These are phyloP conservation scores for Philopotamus ludificatus DNA, from an alignment of 1,140 invertebrate genomes.

Conservation along the genomic window DNA sequence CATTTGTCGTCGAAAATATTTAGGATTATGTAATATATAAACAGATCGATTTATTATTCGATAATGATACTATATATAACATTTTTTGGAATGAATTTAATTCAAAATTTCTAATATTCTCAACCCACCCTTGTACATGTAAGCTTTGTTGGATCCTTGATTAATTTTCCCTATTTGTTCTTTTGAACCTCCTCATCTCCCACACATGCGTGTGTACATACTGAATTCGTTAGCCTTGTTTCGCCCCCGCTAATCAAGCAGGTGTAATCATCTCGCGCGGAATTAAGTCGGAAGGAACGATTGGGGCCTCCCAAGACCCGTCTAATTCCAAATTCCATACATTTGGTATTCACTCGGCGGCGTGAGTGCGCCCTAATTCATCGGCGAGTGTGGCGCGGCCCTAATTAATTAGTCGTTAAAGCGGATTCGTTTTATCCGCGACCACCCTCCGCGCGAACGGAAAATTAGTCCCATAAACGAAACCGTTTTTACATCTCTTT, in stretches of 20 bases:
- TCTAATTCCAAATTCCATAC: conserved; percentile 41
- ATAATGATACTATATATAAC: no score
- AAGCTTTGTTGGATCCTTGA: no score
- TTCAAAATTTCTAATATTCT: no score
- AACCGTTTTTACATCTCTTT: neutral
- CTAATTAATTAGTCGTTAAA: conserved; percentile 40
- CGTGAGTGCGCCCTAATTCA: conserved; percentile 32
- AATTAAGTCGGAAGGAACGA: conserved; percentile 22
- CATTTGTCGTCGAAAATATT: no score
- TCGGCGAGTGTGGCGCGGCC: neutral
- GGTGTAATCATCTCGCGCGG: conserved; percentile 37
- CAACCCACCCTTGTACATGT: no score
- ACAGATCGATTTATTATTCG: no score
- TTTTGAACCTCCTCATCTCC: no score
- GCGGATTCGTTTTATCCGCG: conserved; percentile 28
- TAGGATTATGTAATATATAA: no score
- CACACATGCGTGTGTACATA: no score
- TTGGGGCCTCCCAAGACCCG: conserved; percentile 37
- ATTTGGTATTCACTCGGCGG: conserved; percentile 38
- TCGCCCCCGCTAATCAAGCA: conserved; percentile 35
- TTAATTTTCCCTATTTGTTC: no score
- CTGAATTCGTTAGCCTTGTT: neutral
- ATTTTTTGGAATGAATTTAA: no score
- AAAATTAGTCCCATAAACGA: conserved; percentile 8
- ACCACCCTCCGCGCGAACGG: neutral